Evolutionary conservation across 2,113 vertebrate genomes (phyloP), one percentile per base, ranked within the genome.

Genomic region (Clupea harengus): DNA sequence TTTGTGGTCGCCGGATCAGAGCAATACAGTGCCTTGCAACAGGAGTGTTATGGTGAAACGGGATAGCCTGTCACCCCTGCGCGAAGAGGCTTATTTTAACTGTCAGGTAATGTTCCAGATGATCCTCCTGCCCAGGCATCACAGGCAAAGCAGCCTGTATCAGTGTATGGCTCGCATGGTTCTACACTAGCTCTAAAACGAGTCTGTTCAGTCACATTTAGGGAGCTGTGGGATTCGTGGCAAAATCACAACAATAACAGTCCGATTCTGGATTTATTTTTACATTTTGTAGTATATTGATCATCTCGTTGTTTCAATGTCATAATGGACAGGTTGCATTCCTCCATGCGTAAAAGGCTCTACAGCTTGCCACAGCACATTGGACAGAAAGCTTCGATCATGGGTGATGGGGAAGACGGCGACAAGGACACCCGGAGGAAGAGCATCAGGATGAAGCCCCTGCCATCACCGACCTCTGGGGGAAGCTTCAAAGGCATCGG

Each of bases 331-430:
- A 96, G 96, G 95, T 93, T 98, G 92, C 97, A 97, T 92, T 96
- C 97, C 89, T 97, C 98, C 94, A 99, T 99, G 98, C 97, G 98
- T 95, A 98, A 98, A 96, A 96, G 98, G 94, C 97, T 99, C 86
- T 99, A 99, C 95, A 99, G 98, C 95, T 97, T 99, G 91, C 98
- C 98, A 93, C 98, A 97, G 94, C 97, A 98, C 95, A 96, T 97
- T 92, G 97, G 96, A 93, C 95, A 97, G 92, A 97, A 96, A 94
- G 94, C 97, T 86, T 96, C 96, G 86, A 96, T 97, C 92, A 97
- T 99, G 96, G 97, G 97, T 88, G 97, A 97, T 93, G 97, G 96
- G 83, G 95, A 96, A 93, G 95, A 96, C 92, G 93, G 94, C 54
- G 97, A 96, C 95, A 96, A 96, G 94, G 97, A 98, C 95, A 95